Evolutionary conservation across 1,140 invertebrate species (phyloP), one percentile per base, ranked within the genome.

Genomic region (Saxidomus purpurata): DNA sequence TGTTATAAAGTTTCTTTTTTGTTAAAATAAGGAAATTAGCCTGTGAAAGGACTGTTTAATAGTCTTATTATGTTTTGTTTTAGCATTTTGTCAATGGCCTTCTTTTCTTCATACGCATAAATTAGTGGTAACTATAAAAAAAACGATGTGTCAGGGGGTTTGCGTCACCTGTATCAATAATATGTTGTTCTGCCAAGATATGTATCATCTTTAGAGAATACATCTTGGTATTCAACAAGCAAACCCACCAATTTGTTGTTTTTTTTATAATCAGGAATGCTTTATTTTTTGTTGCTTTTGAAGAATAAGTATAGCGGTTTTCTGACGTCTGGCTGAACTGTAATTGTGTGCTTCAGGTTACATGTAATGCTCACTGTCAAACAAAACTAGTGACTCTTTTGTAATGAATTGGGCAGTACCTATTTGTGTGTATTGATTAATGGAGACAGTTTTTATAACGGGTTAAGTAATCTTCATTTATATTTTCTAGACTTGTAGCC

Each of bases 1-100:
- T 96, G 93, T 96, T 97, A 92, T 97, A 96, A 8, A 93, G 95
- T 47, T 96, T 96, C 84, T 97, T 97, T 80, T 97, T 97, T 3
- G 40, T 80, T 59, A 80, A 49, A 3, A 49, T 11, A 3, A 36
- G 31, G 6, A 28, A n/a, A n/a, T n/a, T n/a, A 47, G 22, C 43
- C 25, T 17, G 77, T 38, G 4, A 47, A 52, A 34, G 49, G 49
- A 59, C 77, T 55, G 22, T 31, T 6, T 59, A 28, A 80, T 28
- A 47, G 47, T 19, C 49, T 52, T 52, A 80, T 52, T 2, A 80
- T 59, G 13, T 38, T 38, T 34, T 80, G 77, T n/a, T 80, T 17
- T 25, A 52, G 17, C 34, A 80, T 36, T 55, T 80, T 80, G 31
- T 55, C 40, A 8, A 80, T 80, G 13, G 40, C 47, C 31, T 55